phyloP scores from a whole-genome alignment of 2,113 vertebrate species.

The Oplegnathus fasciatus region DNA sequence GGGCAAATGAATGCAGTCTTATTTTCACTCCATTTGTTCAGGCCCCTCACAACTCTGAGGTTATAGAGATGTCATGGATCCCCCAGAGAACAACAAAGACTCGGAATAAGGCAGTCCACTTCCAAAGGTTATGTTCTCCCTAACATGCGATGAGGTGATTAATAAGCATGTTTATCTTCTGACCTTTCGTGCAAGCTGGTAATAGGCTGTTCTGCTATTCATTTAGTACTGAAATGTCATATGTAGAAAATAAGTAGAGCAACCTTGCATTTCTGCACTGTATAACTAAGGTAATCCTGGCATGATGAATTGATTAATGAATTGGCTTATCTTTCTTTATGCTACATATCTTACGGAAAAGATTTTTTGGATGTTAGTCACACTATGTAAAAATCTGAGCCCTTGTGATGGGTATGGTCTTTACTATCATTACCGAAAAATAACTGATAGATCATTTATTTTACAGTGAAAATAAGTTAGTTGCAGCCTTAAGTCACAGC shows the following conservation, averaged over 20 bases:
- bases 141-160: background rate
- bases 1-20: conserved; percentile 19
- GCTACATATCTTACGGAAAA: background rate
- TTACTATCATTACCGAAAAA: background rate
- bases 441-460: background rate
- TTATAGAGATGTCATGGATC: conserved; percentile 44
- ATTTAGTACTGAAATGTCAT: conserved; percentile 16
- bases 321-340: background rate
- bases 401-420: background rate
- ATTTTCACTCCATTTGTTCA: conserved; percentile 44
- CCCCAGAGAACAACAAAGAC: conserved; percentile 25
- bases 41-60: conserved; percentile 20
- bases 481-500: background rate
- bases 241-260: background rate
- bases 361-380: background rate
- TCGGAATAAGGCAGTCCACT: background rate
- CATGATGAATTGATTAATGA: background rate
- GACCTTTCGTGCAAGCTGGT: conserved; percentile 21
- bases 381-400: background rate
- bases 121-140: conserved; percentile 30
- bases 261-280: background rate
- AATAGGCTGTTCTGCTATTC: conserved; percentile 14
- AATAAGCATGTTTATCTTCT: conserved; percentile 24
- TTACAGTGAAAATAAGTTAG: no score
- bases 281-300: background rate